phyloP scores from a whole-genome alignment of 2,888 invertebrate species.

The Tryphoninae sp. region DNA sequence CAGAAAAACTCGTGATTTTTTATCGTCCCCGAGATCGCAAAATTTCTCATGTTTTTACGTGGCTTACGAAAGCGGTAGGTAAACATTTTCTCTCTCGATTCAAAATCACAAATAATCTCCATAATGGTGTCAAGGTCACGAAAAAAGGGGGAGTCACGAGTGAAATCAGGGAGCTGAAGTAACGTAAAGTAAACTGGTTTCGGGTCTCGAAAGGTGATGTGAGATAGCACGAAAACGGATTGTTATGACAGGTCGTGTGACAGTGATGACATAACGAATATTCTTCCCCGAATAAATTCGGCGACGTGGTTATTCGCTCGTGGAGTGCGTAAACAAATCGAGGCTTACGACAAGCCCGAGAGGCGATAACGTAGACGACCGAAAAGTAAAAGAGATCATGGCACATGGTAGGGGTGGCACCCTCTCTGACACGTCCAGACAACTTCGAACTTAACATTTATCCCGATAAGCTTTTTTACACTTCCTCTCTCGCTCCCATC shows the following conservation, averaged over 20 bases:
- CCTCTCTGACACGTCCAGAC: neutral
- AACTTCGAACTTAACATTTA: constrained; percentile 13
- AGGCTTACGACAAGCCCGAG: neutral
- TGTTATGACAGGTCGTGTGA: neutral
- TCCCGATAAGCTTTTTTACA: constrained; percentile 20
- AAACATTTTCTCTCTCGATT: neutral
- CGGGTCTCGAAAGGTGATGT: neutral
- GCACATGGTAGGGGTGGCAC: neutral
- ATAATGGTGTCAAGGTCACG: neutral
- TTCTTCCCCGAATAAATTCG: neutral
- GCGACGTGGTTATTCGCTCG: neutral
- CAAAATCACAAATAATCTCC: neutral
- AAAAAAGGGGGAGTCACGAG: neutral
- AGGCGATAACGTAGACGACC: constrained; percentile 23
- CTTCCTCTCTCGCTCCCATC: too few species aligned
- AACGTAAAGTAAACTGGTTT: neutral
- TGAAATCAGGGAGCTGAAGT: neutral
- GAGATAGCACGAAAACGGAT: neutral
- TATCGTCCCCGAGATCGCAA: too few species aligned
- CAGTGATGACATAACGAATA: neutral
- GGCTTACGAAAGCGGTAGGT: neutral
- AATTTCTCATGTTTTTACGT: neutral
- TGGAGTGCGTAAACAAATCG: constrained; percentile 11
- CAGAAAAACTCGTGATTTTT: too few species aligned
- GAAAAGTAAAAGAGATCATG: constrained; percentile 10